These are phyloP conservation scores for Oceanodroma leucorhoa DNA, from an alignment of 2,797 vertebrate species.

Conservation along the genomic window DNA sequence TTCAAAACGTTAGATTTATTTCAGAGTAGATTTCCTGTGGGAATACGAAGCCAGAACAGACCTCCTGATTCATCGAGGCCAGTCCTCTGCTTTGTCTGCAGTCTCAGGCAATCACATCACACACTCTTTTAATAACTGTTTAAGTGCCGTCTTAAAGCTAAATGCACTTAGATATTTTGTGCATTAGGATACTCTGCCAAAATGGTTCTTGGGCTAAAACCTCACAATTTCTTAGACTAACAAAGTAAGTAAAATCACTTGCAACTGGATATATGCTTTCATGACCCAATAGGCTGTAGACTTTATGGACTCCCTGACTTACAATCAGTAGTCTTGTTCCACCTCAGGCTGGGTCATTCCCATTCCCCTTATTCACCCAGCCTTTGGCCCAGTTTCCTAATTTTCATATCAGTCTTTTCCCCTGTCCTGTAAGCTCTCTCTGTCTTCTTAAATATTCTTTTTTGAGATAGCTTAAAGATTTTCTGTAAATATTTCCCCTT, in stretches of 20 bases:
- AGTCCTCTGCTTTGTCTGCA: not conserved
- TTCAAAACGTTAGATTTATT: not conserved
- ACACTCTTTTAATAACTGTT: not conserved
- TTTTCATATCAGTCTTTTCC: not conserved
- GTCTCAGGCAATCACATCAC: not conserved
- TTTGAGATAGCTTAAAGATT: not conserved
- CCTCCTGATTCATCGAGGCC: not conserved
- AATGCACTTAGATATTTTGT: not conserved
- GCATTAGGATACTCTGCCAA: not conserved
- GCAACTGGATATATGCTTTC: not conserved
- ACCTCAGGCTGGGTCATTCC: not conserved
- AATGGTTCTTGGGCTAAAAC: not conserved
- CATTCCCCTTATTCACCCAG: not conserved
- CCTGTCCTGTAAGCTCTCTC: not conserved
- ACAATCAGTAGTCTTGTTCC: not conserved
- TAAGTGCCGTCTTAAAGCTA: not conserved
- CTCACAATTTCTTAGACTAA: not conserved
- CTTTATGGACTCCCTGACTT: not conserved
- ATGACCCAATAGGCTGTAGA: not conserved
- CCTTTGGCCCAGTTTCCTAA: not conserved
- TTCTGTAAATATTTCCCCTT: not conserved
- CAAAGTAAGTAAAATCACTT: not conserved
- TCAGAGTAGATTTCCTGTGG: not conserved
- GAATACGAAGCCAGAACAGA: not conserved
- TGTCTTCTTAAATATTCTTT: not conserved